phyloP scores from a whole-genome alignment of 2,113 vertebrate species.

The Xiphophorus hellerii region DNA sequence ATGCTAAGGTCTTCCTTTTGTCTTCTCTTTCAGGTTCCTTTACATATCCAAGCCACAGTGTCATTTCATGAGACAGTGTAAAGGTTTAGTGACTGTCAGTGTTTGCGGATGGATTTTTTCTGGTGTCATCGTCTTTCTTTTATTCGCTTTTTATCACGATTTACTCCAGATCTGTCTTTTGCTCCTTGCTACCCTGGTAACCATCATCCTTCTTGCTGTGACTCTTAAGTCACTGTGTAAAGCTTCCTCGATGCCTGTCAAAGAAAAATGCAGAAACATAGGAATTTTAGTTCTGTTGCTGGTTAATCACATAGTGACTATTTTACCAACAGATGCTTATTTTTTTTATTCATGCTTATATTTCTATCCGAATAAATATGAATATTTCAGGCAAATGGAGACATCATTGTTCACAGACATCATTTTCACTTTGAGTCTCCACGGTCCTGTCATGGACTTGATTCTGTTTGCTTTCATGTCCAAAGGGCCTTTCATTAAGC shows the following conservation, averaged over 20 bases:
- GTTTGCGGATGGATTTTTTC: not conserved
- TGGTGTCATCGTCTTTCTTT: not conserved
- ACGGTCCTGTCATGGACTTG: not conserved
- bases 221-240: not conserved
- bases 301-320: not conserved
- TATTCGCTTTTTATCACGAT: not conserved
- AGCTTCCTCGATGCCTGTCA: not conserved
- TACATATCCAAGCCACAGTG: not conserved
- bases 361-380: not conserved
- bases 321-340: not conserved
- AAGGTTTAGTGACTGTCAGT: not conserved
- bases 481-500: not conserved
- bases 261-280: not conserved
- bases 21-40: not conserved
- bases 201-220: not conserved
- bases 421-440: not conserved
- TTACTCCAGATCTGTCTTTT: not conserved
- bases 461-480: not conserved
- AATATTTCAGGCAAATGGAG: too few relatives aligned
- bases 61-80: not conserved
- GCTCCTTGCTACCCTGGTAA: not conserved
- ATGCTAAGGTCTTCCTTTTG: not conserved
- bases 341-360: not conserved
- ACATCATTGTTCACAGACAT: not conserved
- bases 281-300: not conserved